Conservation (phyloP, 2,113 vertebrate genomes). For the Pachycephala philippinensis region DNA sequence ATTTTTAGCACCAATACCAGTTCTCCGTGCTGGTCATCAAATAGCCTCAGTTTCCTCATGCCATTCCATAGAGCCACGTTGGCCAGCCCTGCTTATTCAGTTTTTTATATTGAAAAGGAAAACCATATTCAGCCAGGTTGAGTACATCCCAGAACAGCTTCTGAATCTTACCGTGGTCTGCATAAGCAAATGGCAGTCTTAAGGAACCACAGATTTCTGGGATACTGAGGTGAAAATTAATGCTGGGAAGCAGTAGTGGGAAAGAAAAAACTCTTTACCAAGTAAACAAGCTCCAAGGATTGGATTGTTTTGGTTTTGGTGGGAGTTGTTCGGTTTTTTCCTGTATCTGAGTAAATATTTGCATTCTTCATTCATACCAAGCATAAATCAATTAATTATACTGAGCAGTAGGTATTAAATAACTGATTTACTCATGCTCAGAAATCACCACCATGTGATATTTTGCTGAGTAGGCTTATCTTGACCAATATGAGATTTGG, state of each 20-base stretch:
- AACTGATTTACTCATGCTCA: background rate
- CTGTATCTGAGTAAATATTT: background rate
- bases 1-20: background rate
- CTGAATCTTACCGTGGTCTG: background rate
- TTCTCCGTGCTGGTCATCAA: background rate
- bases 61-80: background rate
- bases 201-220: background rate
- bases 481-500: background rate
- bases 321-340: too few species aligned
- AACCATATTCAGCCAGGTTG: background rate
- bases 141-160: background rate
- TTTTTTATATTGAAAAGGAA: background rate
- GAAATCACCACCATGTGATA: background rate
- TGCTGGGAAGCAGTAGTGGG: background rate
- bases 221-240: background rate
- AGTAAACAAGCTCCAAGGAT: background rate
- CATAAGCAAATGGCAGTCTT: background rate
- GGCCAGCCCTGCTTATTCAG: background rate
- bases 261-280: background rate
- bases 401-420: background rate
- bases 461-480: background rate
- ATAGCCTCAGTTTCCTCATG: background rate
- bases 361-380: background rate
- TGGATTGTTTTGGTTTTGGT: background rate
- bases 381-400: background rate